Base-by-base conservation (phyloP, 2,113 vertebrate species). In the Hippocampus mohnikei region DNA sequence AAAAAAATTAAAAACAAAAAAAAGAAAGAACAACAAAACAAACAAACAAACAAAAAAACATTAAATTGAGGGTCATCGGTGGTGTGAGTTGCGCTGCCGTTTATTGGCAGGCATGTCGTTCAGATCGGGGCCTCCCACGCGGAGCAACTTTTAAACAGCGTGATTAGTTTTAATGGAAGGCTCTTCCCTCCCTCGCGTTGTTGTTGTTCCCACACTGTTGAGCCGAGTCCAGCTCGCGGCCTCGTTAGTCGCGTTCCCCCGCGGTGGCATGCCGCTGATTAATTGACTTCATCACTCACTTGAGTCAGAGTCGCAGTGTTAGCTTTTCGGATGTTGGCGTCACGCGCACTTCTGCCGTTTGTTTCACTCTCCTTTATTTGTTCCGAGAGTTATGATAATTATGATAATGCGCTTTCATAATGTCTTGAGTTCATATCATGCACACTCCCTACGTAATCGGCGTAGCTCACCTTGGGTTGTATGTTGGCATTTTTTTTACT, bases 101-200 rank as follows among this genome's bases (percentile, higher is more conserved):
- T 29, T 21, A 73, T 70, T 41, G 62, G 12, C 42, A 25, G 63
- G 70, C 52, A 74, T 73, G 71, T 79, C 74, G 40, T 77, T 80
- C 70, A 73, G 84, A 79, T 56, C 74, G 20, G 7, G 59, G 66
- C 70, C 44, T 63, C 87, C 84, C 82, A 82, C 84, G 1, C 69
- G 12, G 53, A 18, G 53, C 56, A 63, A 80, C 79, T 78, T 77
- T 40, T 27, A 70, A 73, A 73, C 60, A 33, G 37, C 75, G 69
- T 76, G 70, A 68, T 85, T 79, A 61, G 75, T 60, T 86, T 84
- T 82, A 86, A 88, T 83, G 83, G 81, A 84, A 67, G 74, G 46
- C 78, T 73, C 50, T 69, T 76, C 63, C 15, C 63, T 65, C 63
- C 71, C 59, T 75, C 62, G 5, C 62, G 12, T 44, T 60, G 1